These are phyloP conservation scores for Leptoclinus maculatus DNA, from an alignment of 2,797 vertebrate genomes.

Conservation along the genomic window DNA sequence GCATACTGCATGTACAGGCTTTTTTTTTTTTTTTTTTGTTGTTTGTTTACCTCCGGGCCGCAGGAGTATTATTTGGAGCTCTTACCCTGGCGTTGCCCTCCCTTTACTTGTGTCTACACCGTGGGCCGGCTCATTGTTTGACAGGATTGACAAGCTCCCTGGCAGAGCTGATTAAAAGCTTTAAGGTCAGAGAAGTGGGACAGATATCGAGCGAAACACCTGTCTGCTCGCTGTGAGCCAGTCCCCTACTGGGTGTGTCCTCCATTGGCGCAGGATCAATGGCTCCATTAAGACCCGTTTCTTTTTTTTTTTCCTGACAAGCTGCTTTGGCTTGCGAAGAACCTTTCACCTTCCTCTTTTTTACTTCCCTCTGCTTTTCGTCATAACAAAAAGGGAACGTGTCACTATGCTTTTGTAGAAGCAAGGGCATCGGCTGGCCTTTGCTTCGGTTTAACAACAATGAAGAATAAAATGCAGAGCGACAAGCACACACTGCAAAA, in stretches of 20 bases:
- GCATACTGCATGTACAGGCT: conserved; percentile 20
- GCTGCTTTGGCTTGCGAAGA: conserved; percentile 67
- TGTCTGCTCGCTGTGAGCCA: conserved; percentile 74
- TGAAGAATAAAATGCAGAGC: conserved; percentile 5
- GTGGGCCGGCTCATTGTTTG: conserved; percentile 76
- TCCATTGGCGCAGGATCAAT: conserved; percentile 76
- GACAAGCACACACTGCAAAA: conserved; percentile 23
- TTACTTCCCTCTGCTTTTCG: conserved; percentile 9
- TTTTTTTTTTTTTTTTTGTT: conserved; percentile 30
- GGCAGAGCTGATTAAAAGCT: conserved; percentile 87
- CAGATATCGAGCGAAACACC: conserved; percentile 84
- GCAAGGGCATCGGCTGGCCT: not conserved
- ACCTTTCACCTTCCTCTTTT: conserved; percentile 57
- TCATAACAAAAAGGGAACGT: not conserved
- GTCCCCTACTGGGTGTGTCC: conserved; percentile 77
- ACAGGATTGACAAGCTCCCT: conserved; percentile 85
- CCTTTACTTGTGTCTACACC: conserved; percentile 58
- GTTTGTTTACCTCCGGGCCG: conserved; percentile 27
- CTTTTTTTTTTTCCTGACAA: conserved; percentile 42
- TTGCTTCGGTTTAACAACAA: not conserved
- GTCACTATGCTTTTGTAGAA: not conserved
- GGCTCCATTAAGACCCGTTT: conserved; percentile 74
- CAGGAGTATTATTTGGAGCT: conserved; percentile 63
- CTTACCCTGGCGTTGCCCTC: conserved; percentile 55
- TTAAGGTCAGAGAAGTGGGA: conserved; percentile 85